These are phyloP conservation scores for Meles meles DNA, from an alignment of 2,113 vertebrate genomes.

Conservation along the genomic window DNA sequence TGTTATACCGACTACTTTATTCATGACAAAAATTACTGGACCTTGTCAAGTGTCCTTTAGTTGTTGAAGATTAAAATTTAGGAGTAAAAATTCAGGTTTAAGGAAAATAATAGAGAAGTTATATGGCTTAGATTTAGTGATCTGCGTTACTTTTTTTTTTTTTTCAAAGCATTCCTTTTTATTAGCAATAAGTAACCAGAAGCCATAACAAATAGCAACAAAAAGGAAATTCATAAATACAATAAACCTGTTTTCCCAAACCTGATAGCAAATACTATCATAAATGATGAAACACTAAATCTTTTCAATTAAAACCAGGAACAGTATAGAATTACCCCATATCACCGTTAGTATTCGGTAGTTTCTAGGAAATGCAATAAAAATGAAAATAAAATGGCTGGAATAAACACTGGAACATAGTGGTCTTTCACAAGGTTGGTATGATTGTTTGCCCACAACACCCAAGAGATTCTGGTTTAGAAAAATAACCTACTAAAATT, in stretches of 20 bases:
- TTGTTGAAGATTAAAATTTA: conserved; percentile 27
- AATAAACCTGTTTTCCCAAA: neutral
- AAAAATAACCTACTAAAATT: neutral
- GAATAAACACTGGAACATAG: neutral
- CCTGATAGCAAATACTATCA: no score
- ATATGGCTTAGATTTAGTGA: neutral
- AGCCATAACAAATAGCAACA: neutral
- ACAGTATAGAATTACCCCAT: neutral
- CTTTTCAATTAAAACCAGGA: neutral
- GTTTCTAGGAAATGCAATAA: neutral
- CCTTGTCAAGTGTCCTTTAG: neutral
- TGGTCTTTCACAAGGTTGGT: neutral
- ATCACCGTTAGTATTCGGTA: neutral
- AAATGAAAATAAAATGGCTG: neutral
- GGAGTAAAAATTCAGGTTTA: conserved; percentile 10
- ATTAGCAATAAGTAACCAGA: neutral
- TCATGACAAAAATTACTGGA: neutral
- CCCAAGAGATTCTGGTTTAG: neutral
- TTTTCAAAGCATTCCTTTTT: neutral
- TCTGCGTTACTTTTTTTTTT: no score
- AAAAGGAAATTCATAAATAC: neutral
- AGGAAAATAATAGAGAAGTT: neutral
- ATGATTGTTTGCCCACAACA: neutral
- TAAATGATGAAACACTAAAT: neutral
- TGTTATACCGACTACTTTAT: neutral